Evolutionary conservation across 2,797 vertebrate genomes (phyloP), one percentile per base, ranked within the genome.

Genomic region (Naso thynnoides): DNA sequence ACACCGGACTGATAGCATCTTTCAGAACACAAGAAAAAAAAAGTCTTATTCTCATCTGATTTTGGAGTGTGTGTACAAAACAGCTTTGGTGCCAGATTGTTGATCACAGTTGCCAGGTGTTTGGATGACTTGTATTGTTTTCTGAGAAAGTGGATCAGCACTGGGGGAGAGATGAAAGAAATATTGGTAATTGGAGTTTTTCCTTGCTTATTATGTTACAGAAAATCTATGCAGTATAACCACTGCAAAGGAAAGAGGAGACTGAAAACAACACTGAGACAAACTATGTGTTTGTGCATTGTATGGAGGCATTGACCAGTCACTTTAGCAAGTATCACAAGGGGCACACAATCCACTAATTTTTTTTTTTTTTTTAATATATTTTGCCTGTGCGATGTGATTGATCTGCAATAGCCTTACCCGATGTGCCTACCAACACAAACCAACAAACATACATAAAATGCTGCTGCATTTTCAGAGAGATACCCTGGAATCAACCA

Each of bases 71-170:
- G 50, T 47, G 64, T 19, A 66, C 78, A 70, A 70, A 73, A 61
- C 60, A 60, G 74, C 54, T 76, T 61, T 69, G 44, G 33, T 23
- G 84, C 77, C 80, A 85, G 78, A 68, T 70, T 60, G 42, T 55
- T 44, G 33, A 76, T 55, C 31, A 45, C 44, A 50, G 59, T 67
- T 78, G 79, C 70, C 79, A 88, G 83, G 79, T 86, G 63, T 82
- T 63, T 45, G 70, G 70, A 82, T 86, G 83, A 80, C 21, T 38
- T 45, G 79, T 27, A 74, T 69, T 76, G 76, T 78, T 78, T 85
- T 38, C 52, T 27, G 39, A 66, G 27, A 71, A 73, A 83, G 64
- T 61, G 42, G 67, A 76, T 76, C 44, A 69, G 50, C n/a, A 44
- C 21, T 33, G 24, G n/a, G 21, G 29, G 15, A 45, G 29, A 75